Conservation (phyloP, 2,797 vertebrate genomes). For the Chiloscyllium punctatum region DNA sequence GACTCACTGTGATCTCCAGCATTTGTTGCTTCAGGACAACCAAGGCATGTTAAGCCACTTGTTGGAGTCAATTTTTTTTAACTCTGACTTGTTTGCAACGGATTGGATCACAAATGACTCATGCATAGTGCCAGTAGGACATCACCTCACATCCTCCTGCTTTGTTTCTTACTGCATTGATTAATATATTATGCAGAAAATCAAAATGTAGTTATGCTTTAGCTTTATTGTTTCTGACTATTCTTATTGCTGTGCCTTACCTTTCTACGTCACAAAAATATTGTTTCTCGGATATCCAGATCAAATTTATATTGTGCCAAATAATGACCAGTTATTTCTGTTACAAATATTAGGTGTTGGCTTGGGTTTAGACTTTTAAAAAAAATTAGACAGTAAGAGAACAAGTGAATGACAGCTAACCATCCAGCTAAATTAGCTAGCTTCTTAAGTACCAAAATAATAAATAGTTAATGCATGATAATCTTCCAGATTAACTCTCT, state of each 20-base stretch:
- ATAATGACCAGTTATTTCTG: not conserved
- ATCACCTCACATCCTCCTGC: not conserved
- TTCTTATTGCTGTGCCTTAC: not conserved
- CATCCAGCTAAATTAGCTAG: not conserved
- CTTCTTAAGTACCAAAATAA: not conserved
- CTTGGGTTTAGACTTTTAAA: not conserved
- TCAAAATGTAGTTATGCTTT: not conserved
- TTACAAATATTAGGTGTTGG: not conserved
- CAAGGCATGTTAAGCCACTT: not conserved
- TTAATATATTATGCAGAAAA: not conserved
- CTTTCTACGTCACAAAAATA: not conserved
- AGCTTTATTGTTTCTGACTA: not conserved
- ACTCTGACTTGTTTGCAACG: not conserved
- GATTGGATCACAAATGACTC: not conserved
- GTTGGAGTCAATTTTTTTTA: not conserved
- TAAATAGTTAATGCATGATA: not conserved
- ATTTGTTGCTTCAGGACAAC: not conserved
- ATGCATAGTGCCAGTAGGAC: not conserved
- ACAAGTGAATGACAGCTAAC: not conserved
- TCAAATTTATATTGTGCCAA: not conserved
- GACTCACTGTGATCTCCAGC: no score
- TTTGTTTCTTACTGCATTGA: not conserved
- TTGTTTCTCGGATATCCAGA: not conserved
- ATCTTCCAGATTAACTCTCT: no score
- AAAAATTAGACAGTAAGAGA: not conserved